Evolutionary conservation across 2,888 invertebrate species (phyloP), one percentile per base, ranked within the genome.

Genomic region (Tillus elongatus): DNA sequence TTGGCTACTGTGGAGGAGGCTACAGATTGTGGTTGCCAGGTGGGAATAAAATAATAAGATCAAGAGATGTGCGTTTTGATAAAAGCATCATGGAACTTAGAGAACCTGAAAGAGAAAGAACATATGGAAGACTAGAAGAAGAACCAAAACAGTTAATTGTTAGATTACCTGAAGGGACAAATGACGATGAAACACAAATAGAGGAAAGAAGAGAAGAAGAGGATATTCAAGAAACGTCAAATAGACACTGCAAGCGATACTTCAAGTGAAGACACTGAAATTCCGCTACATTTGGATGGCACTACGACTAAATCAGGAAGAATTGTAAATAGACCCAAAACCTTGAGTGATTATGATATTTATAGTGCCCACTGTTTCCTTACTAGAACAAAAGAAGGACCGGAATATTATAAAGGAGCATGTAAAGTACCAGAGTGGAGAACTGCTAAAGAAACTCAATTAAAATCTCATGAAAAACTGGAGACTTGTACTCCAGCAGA

Each of bases 1-100:
- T 45, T 24, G 46, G 44, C 30, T 46, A 48, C 28, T 28, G 31
- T 33, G 28, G 24, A 15, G 33, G 30, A 15, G 45, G 40, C 4
- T 43, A 44, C 16, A 14, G 40, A 39, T 13, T 45, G 33, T 43
- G 37, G 37, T 13, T 39, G 19, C 26, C 36, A 13, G 30, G 37
- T 3, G 35, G 14, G 26, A 27, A 42, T 13, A 28, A 38, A 43
- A 39, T 46, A 31, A 37, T 37, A 8, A 19, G 26, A 15, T 39
- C 42, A 26, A 37, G 43, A 30, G 44, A 47, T 32, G 42, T 45
- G n/a, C 42, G 16, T 32, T 44, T 49, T 36, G 43, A 49, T 39
- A 44, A 51, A 39, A 35, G n/a, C n/a, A n/a, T n/a, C n/a, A n/a
- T n/a, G n/a, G n/a, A n/a, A n/a, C n/a, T n/a, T n/a, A n/a, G n/a